Percentiles rank a stretch among this genome's conserved stretches.
phyloP scores from a whole-genome alignment of 2,113 vertebrate species.

The Illadopsis cleaveri region DNA sequence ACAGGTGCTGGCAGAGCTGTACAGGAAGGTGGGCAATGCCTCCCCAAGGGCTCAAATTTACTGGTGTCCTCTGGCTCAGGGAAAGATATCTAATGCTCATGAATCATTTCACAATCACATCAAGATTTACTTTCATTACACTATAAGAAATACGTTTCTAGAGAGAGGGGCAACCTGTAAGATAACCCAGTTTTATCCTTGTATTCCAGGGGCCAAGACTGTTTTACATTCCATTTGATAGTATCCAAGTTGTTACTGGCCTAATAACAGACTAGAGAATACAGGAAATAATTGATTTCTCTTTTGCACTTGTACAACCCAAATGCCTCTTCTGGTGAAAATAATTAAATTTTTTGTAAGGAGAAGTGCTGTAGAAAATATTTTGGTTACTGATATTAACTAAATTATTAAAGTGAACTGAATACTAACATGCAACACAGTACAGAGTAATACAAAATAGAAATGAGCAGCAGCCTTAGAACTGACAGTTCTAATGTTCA shows the following conservation, averaged over 20 bases:
- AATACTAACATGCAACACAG: not conserved
- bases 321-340: not conserved
- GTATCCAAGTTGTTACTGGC: not conserved
- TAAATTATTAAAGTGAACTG: not conserved
- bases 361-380: not conserved
- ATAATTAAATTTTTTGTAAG: not conserved
- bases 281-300: not conserved
- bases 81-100: not conserved
- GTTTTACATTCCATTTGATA: not conserved
- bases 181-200: not conserved
- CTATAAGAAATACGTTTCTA: accelerated
- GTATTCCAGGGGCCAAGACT: not conserved
- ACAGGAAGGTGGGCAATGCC: not conserved
- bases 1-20: not conserved
- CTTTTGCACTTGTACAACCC: not conserved
- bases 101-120: not conserved
- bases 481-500: not conserved
- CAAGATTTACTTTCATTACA: not conserved
- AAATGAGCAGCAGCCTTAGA: not conserved
- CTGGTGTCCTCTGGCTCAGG: not conserved
- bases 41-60: not conserved
- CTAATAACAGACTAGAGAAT: not conserved
- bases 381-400: not conserved
- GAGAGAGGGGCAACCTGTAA: not conserved
- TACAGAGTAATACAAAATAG: not conserved